Percentiles rank a stretch among this genome's conserved stretches.
These are phyloP conservation scores for Doryteuthis pealeii DNA, from an alignment of 1,140 invertebrate species.

Conservation along the genomic window DNA sequence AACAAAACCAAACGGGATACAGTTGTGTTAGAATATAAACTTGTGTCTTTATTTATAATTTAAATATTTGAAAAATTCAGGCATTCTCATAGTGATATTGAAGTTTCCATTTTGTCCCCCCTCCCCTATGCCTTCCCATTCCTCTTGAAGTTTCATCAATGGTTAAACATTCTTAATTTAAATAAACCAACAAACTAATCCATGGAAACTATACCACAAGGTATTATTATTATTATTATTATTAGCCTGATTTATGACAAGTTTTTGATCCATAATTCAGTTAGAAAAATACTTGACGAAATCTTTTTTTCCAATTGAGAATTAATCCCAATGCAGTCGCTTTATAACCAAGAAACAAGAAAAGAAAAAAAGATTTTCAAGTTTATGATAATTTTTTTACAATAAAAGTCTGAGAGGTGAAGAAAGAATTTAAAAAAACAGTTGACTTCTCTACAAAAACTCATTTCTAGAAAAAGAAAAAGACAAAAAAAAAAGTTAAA, in stretches of 20 bases:
- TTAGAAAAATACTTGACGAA: neutral
- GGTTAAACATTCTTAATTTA: neutral
- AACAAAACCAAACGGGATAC: neutral
- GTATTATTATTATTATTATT: neutral
- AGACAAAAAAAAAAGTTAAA: no score
- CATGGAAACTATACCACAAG: neutral
- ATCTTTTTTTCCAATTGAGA: neutral
- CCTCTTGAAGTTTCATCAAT: slow-evolving; percentile 1
- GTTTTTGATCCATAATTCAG: neutral
- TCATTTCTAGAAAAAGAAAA: no score
- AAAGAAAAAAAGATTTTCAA: neutral
- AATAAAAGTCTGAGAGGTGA: no score
- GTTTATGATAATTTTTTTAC: no score
- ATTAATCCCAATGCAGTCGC: neutral
- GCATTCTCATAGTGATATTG: slow-evolving; percentile 6
- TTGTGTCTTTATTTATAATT: slow-evolving; percentile 10
- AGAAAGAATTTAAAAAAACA: no score
- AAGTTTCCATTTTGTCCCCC: neutral
- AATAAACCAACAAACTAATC: neutral
- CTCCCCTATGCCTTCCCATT: no score
- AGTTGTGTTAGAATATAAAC: slow-evolving; percentile 6
- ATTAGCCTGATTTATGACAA: neutral
- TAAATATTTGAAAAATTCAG: slow-evolving; percentile 6
- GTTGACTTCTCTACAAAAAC: no score
- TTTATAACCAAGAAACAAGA: neutral